phyloP scores from a whole-genome alignment of 2,888 invertebrate species.

The Erebia palarica region DNA sequence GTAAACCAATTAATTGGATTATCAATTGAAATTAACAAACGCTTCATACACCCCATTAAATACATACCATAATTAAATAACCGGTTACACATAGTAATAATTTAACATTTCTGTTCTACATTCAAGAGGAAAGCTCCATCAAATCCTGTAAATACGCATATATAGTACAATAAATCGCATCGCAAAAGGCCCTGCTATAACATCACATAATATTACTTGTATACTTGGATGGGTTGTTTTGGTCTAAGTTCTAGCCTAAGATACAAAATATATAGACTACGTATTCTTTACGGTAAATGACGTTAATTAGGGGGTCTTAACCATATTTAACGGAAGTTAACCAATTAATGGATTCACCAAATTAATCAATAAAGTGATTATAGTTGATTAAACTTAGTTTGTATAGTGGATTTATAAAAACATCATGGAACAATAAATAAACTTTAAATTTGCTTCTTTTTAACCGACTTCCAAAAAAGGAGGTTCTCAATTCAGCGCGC shows the following conservation, averaged over 20 bases:
- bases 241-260: constrained; percentile 67
- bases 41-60: constrained; percentile 15
- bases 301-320: constrained; percentile 4
- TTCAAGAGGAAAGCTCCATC: constrained; percentile 22
- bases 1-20: constrained; percentile 12
- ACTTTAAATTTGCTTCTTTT: too few relatives aligned
- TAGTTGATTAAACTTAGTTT: background rate
- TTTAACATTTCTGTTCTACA: constrained; percentile 17
- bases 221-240: constrained; percentile 52
- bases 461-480: too few relatives aligned
- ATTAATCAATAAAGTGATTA: background rate
- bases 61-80: constrained; percentile 16
- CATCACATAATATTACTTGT: constrained; percentile 19
- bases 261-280: constrained; percentile 44
- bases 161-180: constrained; percentile 26
- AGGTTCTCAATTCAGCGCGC: too few relatives aligned
- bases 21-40: background rate
- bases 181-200: constrained; percentile 12
- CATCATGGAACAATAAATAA: background rate
- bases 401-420: background rate
- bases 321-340: constrained; percentile 2
- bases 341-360: background rate
- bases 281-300: constrained; percentile 16
- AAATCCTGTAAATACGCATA: constrained; percentile 23
- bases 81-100: constrained; percentile 24